These are phyloP conservation scores for Okamejei kenojei DNA, from an alignment of 2,797 vertebrate species.

Conservation along the genomic window DNA sequence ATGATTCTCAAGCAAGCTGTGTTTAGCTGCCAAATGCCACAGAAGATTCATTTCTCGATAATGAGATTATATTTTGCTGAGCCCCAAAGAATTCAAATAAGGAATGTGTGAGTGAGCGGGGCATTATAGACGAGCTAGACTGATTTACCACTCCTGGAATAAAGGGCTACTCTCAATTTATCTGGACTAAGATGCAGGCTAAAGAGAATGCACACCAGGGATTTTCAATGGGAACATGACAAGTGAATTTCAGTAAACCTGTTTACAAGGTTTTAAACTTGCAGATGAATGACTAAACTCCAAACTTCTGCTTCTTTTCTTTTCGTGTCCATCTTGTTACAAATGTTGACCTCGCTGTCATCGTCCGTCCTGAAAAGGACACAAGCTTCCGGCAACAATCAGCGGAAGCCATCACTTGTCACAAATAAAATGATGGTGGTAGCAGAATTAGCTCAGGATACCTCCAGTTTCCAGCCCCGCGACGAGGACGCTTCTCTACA, in stretches of 20 bases:
- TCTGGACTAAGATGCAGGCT: background rate
- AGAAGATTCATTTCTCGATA: background rate
- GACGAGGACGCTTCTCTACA: too few relatives aligned
- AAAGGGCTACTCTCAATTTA: background rate
- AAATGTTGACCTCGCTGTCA: too few relatives aligned
- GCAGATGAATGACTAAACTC: too few relatives aligned
- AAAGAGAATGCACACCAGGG: background rate
- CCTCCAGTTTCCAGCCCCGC: too few relatives aligned
- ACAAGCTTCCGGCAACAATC: too few relatives aligned
- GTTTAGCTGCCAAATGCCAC: background rate
- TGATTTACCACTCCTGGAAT: background rate
- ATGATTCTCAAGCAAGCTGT: background rate
- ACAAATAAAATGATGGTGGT: too few relatives aligned
- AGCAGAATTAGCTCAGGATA: too few relatives aligned
- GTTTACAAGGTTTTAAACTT: background rate
- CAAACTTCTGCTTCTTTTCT: background rate
- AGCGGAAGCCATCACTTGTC: too few relatives aligned
- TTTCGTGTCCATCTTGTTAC: too few relatives aligned
- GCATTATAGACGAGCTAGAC: background rate
- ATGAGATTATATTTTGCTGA: background rate
- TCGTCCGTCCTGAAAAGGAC: too few relatives aligned
- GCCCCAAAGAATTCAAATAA: background rate
- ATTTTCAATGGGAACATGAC: background rate
- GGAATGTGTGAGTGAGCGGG: background rate
- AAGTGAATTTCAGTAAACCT: background rate